Evolutionary conservation across 2,888 invertebrate species (phyloP).

Genomic region (Apodemia duryi): DNA sequence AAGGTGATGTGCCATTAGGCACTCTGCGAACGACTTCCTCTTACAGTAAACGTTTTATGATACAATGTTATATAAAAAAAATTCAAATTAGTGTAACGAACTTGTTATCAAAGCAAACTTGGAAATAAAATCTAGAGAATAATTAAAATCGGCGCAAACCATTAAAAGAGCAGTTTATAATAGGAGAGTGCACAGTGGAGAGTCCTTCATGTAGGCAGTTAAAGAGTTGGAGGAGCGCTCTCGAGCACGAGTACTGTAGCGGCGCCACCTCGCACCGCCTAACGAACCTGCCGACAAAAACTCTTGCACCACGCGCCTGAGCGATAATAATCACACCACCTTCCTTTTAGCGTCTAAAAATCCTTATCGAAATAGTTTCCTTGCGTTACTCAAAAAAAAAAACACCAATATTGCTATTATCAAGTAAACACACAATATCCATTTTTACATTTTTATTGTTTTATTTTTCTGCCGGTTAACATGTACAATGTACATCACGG

Average conservation of each 20-base stretch:
- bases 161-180: conserved; percentile 79
- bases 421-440: too few relatives aligned
- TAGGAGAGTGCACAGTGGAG: conserved; percentile 72
- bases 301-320: conserved; percentile 39
- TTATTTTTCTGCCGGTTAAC: too few relatives aligned
- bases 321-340: conserved; percentile 39
- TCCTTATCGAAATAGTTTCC: conserved; percentile 41
- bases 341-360: conserved; percentile 44
- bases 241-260: conserved; percentile 70
- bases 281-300: conserved; percentile 74
- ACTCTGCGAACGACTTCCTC: neutral
- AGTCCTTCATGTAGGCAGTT: conserved; percentile 78
- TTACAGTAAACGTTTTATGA: conserved; percentile 7
- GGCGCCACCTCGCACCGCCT: conserved; percentile 65
- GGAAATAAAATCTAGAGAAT: conserved; percentile 59
- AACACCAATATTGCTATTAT: too few relatives aligned
- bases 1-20: conserved; percentile 12
- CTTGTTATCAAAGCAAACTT: conserved; percentile 33
- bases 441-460: too few relatives aligned
- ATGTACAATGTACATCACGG: too few relatives aligned
- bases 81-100: neutral
- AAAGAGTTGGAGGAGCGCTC: conserved; percentile 76
- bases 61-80: neutral
- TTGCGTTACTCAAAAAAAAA: neutral
- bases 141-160: conserved; percentile 74